Base-by-base conservation (phyloP, 2,888 invertebrate genomes). In the Euphydryas editha region DNA sequence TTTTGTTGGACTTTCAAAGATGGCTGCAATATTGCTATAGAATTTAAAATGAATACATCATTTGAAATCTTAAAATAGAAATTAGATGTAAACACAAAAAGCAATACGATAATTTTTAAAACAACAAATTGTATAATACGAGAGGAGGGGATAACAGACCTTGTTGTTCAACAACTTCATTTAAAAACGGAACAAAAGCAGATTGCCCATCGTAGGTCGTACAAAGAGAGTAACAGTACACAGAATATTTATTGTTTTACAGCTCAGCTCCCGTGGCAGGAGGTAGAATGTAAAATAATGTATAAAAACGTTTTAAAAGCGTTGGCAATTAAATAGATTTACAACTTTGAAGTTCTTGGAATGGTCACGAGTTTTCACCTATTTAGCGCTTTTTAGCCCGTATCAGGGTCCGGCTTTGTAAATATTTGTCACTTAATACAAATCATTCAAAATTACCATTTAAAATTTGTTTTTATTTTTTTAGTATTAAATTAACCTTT, bases 221-320 rank as follows among this genome's bases (percentile, higher is more conserved):
- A 86, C 85, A 89, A 88, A 82, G 79, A 76, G 76, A 75, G 75
- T 87, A 87, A 88, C 87, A 85, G 88, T 86, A 86, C 80, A 84
- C 81, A 83, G 84, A 83, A 81, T 47, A 80, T 82, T 90, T 89
- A 91, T 92, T 91, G 88, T 90, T 91, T 91, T 90, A 92, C 85
- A 74, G 78, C 83, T 21, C 68, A 75, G 90, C 90, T 90, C 83
- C 90, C 79, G 90, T 81, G 84, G 83, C 88, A 89, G 92, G 90
- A 90, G 91, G 90, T 78, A 86, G 85, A 84, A 83, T 79, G 89
- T 83, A 82, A 86, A 86, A 86, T 82, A 80, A 84, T 80, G 75
- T 78, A 77, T 81, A 81, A 84, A 83, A 83, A 82, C 78, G 75
- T 81, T 82, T 76, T 76, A 80, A 86, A 87, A 82, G 79, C 78